Percentiles rank a stretch among this genome's conserved stretches.
These are phyloP conservation scores for Hippocampus guttulatus DNA, from an alignment of 2,113 vertebrate species.

Conservation along the genomic window DNA sequence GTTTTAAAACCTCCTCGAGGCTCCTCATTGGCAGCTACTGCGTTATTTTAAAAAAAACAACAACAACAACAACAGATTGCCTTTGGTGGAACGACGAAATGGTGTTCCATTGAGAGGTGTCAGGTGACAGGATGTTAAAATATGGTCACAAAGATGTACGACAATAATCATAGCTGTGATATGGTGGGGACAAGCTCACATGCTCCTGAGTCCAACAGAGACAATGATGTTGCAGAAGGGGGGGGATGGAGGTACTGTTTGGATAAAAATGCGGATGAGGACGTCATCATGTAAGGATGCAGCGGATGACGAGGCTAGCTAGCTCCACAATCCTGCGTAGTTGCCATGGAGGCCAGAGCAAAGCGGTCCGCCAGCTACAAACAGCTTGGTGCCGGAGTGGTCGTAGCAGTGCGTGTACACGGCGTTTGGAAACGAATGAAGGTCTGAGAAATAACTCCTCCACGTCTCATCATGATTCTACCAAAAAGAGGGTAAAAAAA, in stretches of 20 bases:
- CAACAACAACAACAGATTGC: slow-evolving; percentile 2
- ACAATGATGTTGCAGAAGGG: slow-evolving; percentile 18
- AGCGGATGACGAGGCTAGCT: slow-evolving; percentile 73
- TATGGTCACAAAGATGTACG: slow-evolving; percentile 33
- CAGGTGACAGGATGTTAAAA: slow-evolving; percentile 14
- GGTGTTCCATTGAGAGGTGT: too few species aligned
- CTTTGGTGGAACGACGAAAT: slow-evolving; percentile 11
- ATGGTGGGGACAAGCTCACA: slow-evolving; percentile 30
- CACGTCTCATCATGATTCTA: slow-evolving; percentile 97
- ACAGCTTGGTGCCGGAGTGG: slow-evolving; percentile 94
- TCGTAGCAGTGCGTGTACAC: slow-evolving; percentile 99
- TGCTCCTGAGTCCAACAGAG: slow-evolving; percentile 62
- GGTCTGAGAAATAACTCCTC: slow-evolving; percentile 98
- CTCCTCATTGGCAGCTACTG: slow-evolving; percentile 46
- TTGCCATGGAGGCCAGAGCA: slow-evolving; percentile 97
- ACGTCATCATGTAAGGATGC: slow-evolving; percentile 20
- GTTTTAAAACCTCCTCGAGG: slow-evolving; percentile 28
- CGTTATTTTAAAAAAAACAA: neutral
- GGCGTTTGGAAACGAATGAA: slow-evolving; percentile 94
- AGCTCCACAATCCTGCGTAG: slow-evolving; percentile 97
- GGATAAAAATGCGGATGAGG: slow-evolving; percentile 24
- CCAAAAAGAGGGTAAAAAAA: neutral
- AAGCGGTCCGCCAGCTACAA: slow-evolving; percentile 94
- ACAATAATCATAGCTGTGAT: slow-evolving; percentile 41
- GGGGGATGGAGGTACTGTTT: slow-evolving; percentile 30